Percentiles rank a stretch among this genome's conserved stretches.
These are phyloP conservation scores for Tenthredo notha DNA, from an alignment of 2,888 invertebrate species.

Conservation along the genomic window DNA sequence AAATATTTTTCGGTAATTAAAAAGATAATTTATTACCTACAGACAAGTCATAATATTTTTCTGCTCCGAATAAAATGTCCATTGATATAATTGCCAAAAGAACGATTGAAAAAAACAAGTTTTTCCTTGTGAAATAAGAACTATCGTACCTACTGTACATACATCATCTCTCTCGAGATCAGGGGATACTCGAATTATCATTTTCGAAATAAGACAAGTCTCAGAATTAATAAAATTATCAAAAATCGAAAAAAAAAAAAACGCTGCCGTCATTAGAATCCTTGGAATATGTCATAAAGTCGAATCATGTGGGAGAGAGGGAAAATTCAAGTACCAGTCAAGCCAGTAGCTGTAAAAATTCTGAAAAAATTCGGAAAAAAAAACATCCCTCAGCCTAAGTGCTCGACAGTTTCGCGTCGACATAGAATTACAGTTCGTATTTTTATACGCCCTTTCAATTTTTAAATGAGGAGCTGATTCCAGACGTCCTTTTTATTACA, in stretches of 20 bases:
- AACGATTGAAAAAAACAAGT: background rate
- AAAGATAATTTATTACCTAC: slow-evolving; percentile 10
- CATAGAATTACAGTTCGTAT: slow-evolving; percentile 21
- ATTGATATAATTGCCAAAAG: background rate
- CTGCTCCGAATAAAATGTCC: background rate
- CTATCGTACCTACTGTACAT: background rate
- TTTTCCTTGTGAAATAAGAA: background rate
- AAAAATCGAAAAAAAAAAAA: background rate
- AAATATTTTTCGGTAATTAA: background rate
- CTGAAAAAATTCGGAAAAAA: background rate
- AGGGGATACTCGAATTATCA: background rate
- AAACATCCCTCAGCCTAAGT: background rate
- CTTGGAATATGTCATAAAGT: background rate
- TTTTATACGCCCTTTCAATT: background rate
- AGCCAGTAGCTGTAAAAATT: background rate
- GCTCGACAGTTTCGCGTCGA: background rate
- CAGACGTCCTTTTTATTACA: background rate
- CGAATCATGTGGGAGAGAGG: background rate
- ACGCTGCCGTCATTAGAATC: background rate
- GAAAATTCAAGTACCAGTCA: background rate
- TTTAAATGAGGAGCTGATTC: slow-evolving; percentile 1
- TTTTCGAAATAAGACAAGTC: background rate
- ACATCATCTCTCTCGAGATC: background rate
- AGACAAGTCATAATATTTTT: slow-evolving; percentile 14
- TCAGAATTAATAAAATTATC: background rate